A percentile compares a stretch with the other conserved stretches of the same genome.
phyloP scores from a whole-genome alignment of 2,113 vertebrate genomes.

The Cygnus buccinator region DNA sequence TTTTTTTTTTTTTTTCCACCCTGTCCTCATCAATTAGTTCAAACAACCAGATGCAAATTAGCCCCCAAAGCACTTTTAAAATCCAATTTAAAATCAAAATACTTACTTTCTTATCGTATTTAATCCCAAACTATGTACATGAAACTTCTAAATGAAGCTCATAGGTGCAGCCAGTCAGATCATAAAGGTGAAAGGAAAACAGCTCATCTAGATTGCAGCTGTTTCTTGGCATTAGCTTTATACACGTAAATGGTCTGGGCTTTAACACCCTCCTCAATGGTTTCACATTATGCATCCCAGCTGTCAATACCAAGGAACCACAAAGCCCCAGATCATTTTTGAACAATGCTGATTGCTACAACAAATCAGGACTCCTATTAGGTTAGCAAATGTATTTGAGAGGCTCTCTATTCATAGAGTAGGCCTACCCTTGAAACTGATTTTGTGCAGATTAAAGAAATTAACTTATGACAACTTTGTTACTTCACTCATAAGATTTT shows the following conservation, averaged over 20 bases:
- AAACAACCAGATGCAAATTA: background rate
- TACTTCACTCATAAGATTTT: background rate
- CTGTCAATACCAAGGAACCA: background rate
- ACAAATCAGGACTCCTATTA: background rate
- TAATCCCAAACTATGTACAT: background rate
- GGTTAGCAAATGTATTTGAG: background rate
- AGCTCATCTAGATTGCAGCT: background rate
- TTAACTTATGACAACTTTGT: background rate
- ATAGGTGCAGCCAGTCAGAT: background rate
- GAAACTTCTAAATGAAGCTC: background rate
- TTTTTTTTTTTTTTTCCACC: rapidly evolving
- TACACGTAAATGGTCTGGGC: background rate
- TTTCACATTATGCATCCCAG: background rate
- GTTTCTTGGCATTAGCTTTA: background rate
- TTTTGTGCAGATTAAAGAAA: background rate
- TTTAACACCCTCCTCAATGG: background rate
- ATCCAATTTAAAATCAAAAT: background rate
- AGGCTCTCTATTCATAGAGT: background rate
- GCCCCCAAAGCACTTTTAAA: background rate
- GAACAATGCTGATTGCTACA: background rate
- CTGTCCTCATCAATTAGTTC: background rate
- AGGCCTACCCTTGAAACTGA: background rate
- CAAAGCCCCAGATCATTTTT: background rate
- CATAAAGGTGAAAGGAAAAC: background rate
- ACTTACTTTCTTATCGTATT: background rate